Percentiles rank a stretch among this genome's conserved stretches.
Evolutionary conservation across 2,888 invertebrate genomes (phyloP).

Genomic region (Panzeria rudis): DNA sequence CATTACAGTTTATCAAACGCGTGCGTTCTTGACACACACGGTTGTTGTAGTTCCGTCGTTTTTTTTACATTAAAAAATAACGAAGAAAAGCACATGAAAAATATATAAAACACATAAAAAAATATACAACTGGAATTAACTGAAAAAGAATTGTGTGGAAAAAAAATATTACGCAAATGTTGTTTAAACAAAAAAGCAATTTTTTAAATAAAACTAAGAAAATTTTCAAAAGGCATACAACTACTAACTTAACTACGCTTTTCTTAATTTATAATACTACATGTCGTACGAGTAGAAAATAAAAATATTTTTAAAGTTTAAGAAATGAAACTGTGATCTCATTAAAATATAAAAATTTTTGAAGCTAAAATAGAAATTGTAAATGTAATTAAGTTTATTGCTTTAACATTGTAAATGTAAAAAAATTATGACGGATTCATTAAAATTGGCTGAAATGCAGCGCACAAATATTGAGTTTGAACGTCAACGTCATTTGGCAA

Average conservation of each 20-base stretch:
- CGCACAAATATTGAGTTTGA: constrained; percentile 84
- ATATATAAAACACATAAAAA: constrained; percentile 39
- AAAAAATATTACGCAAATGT: constrained; percentile 62
- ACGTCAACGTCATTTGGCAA: constrained; percentile 84
- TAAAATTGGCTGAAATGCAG: constrained; percentile 83
- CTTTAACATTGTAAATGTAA: constrained; percentile 13
- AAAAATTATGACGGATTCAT: constrained; percentile 80
- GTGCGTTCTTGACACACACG: constrained; percentile 59
- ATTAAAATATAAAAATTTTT: constrained; percentile 52
- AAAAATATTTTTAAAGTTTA: constrained; percentile 31
- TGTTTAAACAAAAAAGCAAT: constrained; percentile 62
- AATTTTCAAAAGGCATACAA: constrained; percentile 33
- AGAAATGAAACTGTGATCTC: constrained; percentile 69
- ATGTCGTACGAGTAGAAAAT: constrained; percentile 28
- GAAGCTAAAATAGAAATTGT: constrained; percentile 23
- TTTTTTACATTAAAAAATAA: constrained; percentile 50
- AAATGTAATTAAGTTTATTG: constrained; percentile 12
- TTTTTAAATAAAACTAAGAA: constrained; percentile 47
- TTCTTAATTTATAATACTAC: constrained; percentile 33
- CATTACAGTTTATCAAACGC: constrained; percentile 69
- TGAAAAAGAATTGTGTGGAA: constrained; percentile 8
- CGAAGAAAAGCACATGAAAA: constrained; percentile 41
- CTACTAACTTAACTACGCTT: constrained; percentile 45
- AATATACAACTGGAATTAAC: constrained; percentile 53
- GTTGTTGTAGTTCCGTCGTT: constrained; percentile 40